A percentile compares a stretch with the other conserved stretches of the same genome.
Conservation (phyloP, 1,140 invertebrate genomes). For the Agrilus planipennis region DNA sequence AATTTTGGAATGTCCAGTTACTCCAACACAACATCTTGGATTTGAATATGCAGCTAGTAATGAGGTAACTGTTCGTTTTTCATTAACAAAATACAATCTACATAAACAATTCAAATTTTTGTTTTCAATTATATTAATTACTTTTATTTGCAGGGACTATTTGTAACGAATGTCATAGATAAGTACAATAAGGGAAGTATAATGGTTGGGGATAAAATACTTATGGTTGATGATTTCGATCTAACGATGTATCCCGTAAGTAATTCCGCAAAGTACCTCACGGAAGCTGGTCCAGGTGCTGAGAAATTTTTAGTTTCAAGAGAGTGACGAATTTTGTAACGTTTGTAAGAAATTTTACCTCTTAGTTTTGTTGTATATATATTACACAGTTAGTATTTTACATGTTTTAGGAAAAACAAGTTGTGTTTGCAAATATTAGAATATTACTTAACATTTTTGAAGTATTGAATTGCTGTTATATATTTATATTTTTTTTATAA, state of each 20-base stretch:
- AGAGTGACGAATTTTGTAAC: neutral
- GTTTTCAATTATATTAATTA: slow-evolving; percentile 3
- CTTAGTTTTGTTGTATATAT: no score
- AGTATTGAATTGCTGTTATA: no score
- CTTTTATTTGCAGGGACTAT: slow-evolving; percentile 25
- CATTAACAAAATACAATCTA: neutral
- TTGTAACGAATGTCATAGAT: slow-evolving; percentile 27
- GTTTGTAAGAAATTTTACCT: no score
- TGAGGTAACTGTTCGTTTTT: slow-evolving; percentile 9
- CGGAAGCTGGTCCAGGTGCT: slow-evolving; percentile 8
- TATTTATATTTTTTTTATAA: no score
- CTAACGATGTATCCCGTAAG: slow-evolving; percentile 27
- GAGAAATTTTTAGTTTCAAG: slow-evolving; percentile 11
- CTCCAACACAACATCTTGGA: no score
- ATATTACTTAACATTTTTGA: no score
- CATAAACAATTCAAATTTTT: neutral
- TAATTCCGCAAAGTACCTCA: slow-evolving; percentile 22
- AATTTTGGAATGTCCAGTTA: slow-evolving; percentile 18
- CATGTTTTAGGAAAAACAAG: no score
- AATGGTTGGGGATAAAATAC: slow-evolving; percentile 26
- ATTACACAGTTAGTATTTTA: no score
- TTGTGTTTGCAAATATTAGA: no score
- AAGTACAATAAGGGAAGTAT: slow-evolving; percentile 26
- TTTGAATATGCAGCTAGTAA: no score
- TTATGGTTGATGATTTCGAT: slow-evolving; percentile 30